Base-by-base conservation (phyloP, 2,888 invertebrate species). In the Diachrysia chrysitis region DNA sequence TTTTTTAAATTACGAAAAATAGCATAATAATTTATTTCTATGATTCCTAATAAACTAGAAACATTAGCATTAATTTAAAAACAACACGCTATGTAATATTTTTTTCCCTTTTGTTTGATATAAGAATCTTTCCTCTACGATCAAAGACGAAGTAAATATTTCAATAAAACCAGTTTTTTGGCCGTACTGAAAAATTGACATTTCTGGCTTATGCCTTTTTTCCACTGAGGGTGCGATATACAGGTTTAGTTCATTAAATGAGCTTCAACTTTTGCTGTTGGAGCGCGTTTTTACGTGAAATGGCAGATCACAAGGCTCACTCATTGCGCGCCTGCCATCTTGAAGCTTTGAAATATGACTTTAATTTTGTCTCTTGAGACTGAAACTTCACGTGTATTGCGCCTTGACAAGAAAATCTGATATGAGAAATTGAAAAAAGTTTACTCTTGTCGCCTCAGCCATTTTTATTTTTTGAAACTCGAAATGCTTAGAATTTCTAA, bases 341-440 rank as follows among this genome's bases (percentile, higher is more conserved):
- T 73, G 70, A 58, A 76, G 66, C 63, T 68, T 65, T 84, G 79
- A 86, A 86, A 86, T 87, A 85, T 83, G 82, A 85, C 73, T 85
- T 85, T 86, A 84, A 87, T 87, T 85, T 83, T 71, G 84, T 84
- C 86, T 83, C 86, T 78, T 74, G 85, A 81, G 83, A 79, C 78
- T 78, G 69, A 79, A 83, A 83, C 78, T 84, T 76, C 69, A 76
- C 76, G 71, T 80, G 76, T 77, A 78, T 78, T 78, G 71, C 76
- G 71, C 61, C 63, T 66, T 76, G 81, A 81, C 76, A 80, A 73
- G 78, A 71, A 83, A 84, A 84, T 83, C 78, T 79, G 79, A 76
- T 82, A 81, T 82, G 79, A 80, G 73, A 85, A 83, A 83, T 85
- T 80, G 76, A 72, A 81, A 78, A 83, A 81, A 74, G 67, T 70